These are phyloP conservation scores for Aplocera efformata DNA, from an alignment of 2,888 invertebrate genomes.

Conservation along the genomic window DNA sequence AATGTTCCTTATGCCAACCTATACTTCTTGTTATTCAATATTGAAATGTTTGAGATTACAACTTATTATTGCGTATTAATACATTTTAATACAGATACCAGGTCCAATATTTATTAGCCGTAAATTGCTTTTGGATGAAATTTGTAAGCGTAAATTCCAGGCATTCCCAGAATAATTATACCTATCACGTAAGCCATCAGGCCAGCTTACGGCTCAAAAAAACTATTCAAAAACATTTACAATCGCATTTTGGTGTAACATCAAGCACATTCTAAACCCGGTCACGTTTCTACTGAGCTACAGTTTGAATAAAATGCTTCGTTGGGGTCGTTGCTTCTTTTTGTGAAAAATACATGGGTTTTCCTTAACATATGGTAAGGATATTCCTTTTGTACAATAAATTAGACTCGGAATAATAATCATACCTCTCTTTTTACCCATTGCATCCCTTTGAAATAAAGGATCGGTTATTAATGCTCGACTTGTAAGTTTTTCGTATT, in stretches of 20 bases:
- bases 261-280: conserved; percentile 38
- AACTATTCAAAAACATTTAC: conserved; percentile 15
- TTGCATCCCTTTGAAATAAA: conserved; percentile 8
- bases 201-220: conserved; percentile 5
- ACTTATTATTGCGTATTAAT: no score
- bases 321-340: conserved; percentile 45
- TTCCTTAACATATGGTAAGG: conserved; percentile 36
- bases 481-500: conserved; percentile 1
- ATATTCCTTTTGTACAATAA: conserved; percentile 40
- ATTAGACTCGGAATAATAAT: conserved; percentile 39
- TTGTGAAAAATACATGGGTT: conserved; percentile 35
- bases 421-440: conserved; percentile 31
- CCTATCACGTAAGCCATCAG: conserved; percentile 14
- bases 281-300: conserved; percentile 48
- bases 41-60: no score
- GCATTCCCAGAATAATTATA: not conserved
- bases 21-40: no score
- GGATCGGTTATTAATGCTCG: conserved; percentile 1
- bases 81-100: no score
- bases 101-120: no score
- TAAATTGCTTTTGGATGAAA: not conserved
- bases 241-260: conserved; percentile 2
- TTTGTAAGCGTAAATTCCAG: not conserved
- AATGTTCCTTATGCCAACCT: no score
- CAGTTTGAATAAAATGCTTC: conserved; percentile 53